Evolutionary conservation across 2,113 vertebrate genomes (phyloP), one percentile per base, ranked within the genome.

Genomic region (Callipepla squamata): DNA sequence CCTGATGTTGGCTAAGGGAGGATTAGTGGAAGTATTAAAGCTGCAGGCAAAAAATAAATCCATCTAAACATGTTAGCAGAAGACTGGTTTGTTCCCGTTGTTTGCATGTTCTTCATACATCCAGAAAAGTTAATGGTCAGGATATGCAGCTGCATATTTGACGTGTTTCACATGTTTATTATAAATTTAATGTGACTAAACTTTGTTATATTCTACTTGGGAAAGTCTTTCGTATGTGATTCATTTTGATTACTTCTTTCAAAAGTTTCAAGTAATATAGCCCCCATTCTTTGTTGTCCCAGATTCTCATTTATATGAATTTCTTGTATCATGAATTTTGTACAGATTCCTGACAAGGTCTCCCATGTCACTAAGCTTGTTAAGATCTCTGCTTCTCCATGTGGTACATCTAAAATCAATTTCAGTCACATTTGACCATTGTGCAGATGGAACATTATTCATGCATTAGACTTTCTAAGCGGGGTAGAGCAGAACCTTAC

Each of bases 311-410:
- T 97, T 97, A 94, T 92, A 96, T 61, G 96, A 85, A 95, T 93
- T 90, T 89, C 95, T 95, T 92, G 95, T 96, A 92, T 94, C 93
- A 96, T 97, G 93, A 97, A 97, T 97, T 95, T 97, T 97, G 83
- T 94, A 96, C 80, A 80, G 89, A 94, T 80, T 62, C 72, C 90
- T 97, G 94, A 96, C 85, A 97, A 95, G 88, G 91, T 93, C 75
- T 83, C 87, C 95, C 65, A 92, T 96, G 92, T 97, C 90, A 93
- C 67, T 44, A 77, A 86, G 70, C 88, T 95, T 97, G 80, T 94
- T 97, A 90, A 93, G 87, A 67, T 76, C 92, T 93, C 42, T 86
- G 80, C 79, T 91, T 92, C 88, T 96, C 75, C 94, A 22, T 59
- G 85, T 38, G 89, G 20, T 94, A 96, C 76, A 97, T 89, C 87